Evolutionary conservation across 2,113 vertebrate genomes (phyloP), one percentile per base, ranked within the genome.

Genomic region (Macquaria australasica): DNA sequence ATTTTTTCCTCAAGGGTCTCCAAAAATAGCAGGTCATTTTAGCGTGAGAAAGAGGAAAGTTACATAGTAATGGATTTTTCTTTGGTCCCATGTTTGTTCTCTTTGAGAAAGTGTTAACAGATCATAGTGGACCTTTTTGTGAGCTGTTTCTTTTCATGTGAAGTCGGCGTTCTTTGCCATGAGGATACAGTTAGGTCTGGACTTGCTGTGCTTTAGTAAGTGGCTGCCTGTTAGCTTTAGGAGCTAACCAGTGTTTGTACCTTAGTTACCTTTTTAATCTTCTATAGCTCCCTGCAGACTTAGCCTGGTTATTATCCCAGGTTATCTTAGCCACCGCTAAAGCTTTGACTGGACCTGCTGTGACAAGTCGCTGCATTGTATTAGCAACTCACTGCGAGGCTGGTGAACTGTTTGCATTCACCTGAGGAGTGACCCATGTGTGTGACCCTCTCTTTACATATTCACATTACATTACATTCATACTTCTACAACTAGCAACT

Each of bases 311-410:
- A 76, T 93, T 89, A 92, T 88, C 70, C 62, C 6, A 20, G 75
- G 90, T 87, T 90, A 84, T 83, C 74, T 80, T 77, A 66, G 85
- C 86, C 15, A 63, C 79, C 7, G 6, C 77, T 55, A 48, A 88
- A 82, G 73, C 86, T 80, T 73, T 63, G 73, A 64, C 64, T 70
- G 51, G 68, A 88, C 88, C 82, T 89, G 90, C 88, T 90, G 81
- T 80, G 70, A 92, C 92, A 93, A 89, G 89, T 87, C 74, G 31
- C 77, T 81, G 84, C 70, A 71, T 55, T 73, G 77, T 68, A 84
- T 90, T 85, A 87, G 73, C 80, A 69, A 64, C 62, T 83, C 66
- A 8, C 15, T 74, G 86, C 18, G 53, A 56, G 45, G 37, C 73
- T 48, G 50, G 72, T 66, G 76, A 50, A 55, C 34, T 87, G 83